Evolutionary conservation across 1,140 invertebrate genomes (phyloP).

Genomic region (Ostrea edulis): DNA sequence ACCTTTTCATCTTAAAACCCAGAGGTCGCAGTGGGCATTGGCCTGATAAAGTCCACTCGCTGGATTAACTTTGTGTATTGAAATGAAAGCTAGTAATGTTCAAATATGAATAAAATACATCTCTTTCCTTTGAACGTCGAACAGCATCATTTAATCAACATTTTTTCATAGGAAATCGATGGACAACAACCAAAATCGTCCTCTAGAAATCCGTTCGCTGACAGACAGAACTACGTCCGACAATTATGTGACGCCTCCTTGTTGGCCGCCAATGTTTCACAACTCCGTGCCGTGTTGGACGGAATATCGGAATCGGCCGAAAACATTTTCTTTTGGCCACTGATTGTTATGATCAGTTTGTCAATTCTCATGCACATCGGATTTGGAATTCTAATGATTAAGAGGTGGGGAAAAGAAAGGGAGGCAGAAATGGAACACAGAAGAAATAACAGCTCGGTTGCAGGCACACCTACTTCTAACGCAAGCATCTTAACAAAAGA

Average conservation of each 20-base stretch:
- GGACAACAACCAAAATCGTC: not conserved
- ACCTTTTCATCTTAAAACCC: too few species aligned
- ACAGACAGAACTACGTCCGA: not conserved
- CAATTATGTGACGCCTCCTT: not conserved
- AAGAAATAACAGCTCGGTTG: not conserved
- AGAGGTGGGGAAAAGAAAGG: not conserved
- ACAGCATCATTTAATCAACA: too few species aligned
- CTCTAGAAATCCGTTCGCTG: not conserved
- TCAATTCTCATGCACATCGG: not conserved
- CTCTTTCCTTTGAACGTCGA: too few species aligned
- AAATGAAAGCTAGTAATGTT: too few species aligned
- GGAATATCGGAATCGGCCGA: too few species aligned
- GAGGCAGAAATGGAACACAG: not conserved
- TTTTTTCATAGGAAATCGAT: not conserved
- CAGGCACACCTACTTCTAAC: not conserved
- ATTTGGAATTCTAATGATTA: constrained; percentile 13
- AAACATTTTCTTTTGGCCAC: not conserved
- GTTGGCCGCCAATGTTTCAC: not conserved
- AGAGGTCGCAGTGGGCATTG: too few species aligned
- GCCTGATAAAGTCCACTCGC: too few species aligned
- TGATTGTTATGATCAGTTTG: not conserved
- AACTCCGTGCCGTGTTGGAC: not conserved
- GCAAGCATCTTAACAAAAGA: not conserved
- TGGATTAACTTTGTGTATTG: too few species aligned
- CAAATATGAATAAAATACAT: too few species aligned